A percentile compares a stretch with the other conserved stretches of the same genome.
These are phyloP conservation scores for Damaliscus lunatus DNA, from an alignment of 2,113 vertebrate genomes.

Conservation along the genomic window DNA sequence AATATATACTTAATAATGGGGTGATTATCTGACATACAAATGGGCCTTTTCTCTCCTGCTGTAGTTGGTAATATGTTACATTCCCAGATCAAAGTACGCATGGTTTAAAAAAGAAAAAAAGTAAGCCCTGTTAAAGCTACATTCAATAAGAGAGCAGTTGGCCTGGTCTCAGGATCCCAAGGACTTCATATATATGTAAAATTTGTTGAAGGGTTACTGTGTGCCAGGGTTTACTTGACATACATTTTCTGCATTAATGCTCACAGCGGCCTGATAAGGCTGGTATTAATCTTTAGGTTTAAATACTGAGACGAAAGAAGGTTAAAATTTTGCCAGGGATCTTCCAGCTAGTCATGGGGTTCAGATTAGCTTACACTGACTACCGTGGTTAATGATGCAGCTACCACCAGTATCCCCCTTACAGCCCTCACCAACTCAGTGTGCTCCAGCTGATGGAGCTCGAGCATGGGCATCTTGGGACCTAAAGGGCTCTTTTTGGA, in stretches of 20 bases:
- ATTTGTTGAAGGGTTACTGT: neutral
- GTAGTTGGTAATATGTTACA: neutral
- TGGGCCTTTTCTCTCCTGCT: neutral
- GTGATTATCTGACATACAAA: neutral
- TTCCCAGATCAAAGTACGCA: neutral
- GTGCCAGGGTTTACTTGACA: neutral
- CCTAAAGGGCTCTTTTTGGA: neutral
- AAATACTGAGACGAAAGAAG: neutral
- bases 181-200: neutral
- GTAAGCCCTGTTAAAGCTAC: neutral
- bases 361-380: neutral
- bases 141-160: neutral
- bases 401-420: neutral
- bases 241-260: neutral
- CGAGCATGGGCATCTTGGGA: neutral
- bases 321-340: neutral
- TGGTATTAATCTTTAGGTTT: neutral
- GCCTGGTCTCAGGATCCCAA: neutral
- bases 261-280: neutral
- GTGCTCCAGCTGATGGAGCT: neutral
- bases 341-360: neutral
- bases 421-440: neutral
- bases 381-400: neutral
- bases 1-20: neutral
- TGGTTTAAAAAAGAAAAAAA: neutral